A percentile compares a stretch with the other conserved stretches of the same genome.
Conservation (phyloP, 2,888 invertebrate species). For the Euphydryas editha region DNA sequence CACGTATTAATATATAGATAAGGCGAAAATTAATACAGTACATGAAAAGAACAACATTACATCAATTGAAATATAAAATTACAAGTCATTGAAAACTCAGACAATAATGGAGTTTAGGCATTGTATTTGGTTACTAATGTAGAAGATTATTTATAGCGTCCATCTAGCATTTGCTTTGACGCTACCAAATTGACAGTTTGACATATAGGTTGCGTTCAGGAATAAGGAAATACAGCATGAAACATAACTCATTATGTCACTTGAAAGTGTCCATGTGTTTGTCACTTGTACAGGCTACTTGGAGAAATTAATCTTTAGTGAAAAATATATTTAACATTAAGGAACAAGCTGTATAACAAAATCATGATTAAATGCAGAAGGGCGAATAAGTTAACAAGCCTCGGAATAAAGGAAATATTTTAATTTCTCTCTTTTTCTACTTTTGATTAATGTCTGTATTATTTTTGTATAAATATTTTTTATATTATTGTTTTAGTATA, state of each 20-base stretch:
- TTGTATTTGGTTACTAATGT: constrained; percentile 34
- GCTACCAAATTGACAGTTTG: constrained; percentile 39
- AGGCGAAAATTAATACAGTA: not conserved
- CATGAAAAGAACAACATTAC: not conserved
- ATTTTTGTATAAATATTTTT: too few species aligned
- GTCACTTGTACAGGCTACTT: constrained; percentile 8
- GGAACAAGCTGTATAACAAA: too few species aligned
- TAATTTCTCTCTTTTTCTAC: too few species aligned
- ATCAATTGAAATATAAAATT: not conserved
- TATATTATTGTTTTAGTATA: too few species aligned
- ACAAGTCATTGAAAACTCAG: not conserved
- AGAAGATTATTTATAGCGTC: constrained; percentile 32
- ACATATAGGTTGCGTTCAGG: constrained; percentile 44
- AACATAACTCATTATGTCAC: constrained; percentile 32
- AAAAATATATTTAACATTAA: not conserved
- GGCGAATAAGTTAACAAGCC: too few species aligned
- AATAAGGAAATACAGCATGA: constrained; percentile 40
- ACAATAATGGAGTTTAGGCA: constrained; percentile 9
- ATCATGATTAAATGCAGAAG: too few species aligned
- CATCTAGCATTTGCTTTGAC: constrained; percentile 38
- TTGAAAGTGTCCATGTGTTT: constrained; percentile 17
- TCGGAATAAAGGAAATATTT: too few species aligned
- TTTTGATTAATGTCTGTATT: too few species aligned
- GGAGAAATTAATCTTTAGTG: not conserved
- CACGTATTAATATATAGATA: too few species aligned